These are phyloP conservation scores for Drosophila pectinifera DNA, from an alignment of 1,140 invertebrate genomes.

Conservation along the genomic window DNA sequence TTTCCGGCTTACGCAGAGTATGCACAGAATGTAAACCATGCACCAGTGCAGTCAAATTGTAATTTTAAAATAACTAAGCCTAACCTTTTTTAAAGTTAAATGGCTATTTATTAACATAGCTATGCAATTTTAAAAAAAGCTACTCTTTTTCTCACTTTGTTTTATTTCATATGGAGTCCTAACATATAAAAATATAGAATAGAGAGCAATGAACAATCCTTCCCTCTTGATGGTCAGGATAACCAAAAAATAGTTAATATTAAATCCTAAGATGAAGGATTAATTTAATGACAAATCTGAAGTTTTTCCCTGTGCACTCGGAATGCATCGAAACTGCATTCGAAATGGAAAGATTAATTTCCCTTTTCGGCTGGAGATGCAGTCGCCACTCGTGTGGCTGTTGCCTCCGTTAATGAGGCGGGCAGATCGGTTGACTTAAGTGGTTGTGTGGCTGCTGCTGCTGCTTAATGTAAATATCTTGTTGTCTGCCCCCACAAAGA, in stretches of 20 bases:
- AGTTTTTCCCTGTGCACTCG: constrained; percentile 15
- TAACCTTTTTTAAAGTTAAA: no score
- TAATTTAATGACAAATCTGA: no score
- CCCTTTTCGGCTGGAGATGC: constrained; percentile 34
- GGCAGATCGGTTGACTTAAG: constrained; percentile 63
- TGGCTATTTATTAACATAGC: no score
- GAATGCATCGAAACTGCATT: constrained; percentile 42
- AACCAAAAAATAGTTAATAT: background rate
- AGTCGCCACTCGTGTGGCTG: constrained; percentile 33
- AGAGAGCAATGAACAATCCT: no score
- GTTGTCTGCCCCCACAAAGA: constrained; percentile 47
- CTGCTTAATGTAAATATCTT: constrained; percentile 81
- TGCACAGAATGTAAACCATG: no score
- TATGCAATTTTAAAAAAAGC: no score
- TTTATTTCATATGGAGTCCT: no score
- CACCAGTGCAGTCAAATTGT: no score
- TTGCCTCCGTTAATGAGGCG: constrained; percentile 62
- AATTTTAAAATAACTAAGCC: no score
- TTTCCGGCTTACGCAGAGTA: no score
- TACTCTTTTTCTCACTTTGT: no score
- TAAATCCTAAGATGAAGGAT: accelerated
- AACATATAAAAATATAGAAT: no score
- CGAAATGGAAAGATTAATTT: constrained; percentile 57
- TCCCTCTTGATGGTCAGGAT: background rate
- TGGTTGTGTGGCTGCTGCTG: constrained; percentile 36